Conservation (phyloP, 2,797 vertebrate genomes). For the Stomatorhinus walkeri region DNA sequence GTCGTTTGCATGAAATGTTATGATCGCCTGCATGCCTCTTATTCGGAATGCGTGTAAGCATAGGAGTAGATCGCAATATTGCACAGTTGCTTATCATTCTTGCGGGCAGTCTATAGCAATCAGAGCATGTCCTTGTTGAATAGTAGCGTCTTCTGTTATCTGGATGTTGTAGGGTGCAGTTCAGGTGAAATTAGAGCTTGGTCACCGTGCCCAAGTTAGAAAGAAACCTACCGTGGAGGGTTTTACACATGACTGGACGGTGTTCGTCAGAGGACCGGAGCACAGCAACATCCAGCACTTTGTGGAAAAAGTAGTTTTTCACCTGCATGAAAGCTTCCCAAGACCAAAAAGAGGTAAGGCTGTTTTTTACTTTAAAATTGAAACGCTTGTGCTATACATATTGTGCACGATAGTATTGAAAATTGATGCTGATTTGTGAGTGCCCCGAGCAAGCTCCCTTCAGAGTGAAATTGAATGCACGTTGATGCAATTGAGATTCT, state of each 20-base stretch:
- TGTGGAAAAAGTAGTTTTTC: constrained; percentile 98
- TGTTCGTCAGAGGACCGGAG: constrained; percentile 94
- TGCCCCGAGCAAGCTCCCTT: not conserved
- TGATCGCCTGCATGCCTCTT: not conserved
- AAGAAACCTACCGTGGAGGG: constrained; percentile 96
- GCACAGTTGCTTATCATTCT: not conserved
- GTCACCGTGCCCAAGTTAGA: constrained; percentile 92
- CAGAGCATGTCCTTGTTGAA: not conserved
- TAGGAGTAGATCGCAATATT: not conserved
- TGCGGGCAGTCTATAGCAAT: not conserved
- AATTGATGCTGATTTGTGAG: not conserved
- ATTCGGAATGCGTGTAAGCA: not conserved
- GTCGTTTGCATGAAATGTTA: not conserved
- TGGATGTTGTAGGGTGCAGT: constrained; percentile 76
- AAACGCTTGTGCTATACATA: not conserved
- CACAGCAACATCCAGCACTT: constrained; percentile 99
- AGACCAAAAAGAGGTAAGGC: constrained; percentile 90
- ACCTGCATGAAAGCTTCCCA: constrained; percentile 96
- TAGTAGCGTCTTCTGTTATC: constrained; percentile 16
- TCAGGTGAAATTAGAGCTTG: constrained; percentile 97
- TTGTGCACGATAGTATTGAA: not conserved
- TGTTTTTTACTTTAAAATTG: not conserved
- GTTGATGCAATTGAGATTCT: constrained; percentile 13
- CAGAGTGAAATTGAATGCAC: constrained; percentile 19
- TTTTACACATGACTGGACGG: constrained; percentile 99